phyloP scores from a whole-genome alignment of 1,140 invertebrate species.

The Musca domestica region DNA sequence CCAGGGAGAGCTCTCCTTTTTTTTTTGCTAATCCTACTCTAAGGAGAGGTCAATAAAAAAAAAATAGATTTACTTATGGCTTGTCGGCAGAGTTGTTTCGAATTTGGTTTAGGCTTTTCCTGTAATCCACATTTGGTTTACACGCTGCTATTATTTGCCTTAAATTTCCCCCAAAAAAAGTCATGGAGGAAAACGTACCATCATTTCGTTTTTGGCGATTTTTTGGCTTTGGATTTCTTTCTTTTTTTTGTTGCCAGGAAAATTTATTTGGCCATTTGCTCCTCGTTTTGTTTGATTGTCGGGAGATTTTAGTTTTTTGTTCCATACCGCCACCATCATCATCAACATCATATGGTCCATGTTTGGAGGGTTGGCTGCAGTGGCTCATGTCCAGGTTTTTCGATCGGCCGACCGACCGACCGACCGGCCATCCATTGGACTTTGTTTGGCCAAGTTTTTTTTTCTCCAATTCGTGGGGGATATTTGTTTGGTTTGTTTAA shows the following conservation, averaged over 20 bases:
- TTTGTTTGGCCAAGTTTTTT: too few species aligned
- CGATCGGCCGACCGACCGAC: too few species aligned
- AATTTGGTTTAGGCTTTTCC: not conserved
- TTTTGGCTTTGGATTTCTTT: too few species aligned
- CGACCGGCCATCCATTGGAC: too few species aligned
- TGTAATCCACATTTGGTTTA: slow-evolving; percentile 14
- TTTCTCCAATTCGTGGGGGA: too few species aligned
- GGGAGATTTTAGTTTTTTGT: too few species aligned
- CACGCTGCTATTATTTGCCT: not conserved
- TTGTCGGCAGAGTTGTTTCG: not conserved
- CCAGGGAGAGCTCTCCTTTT: too few species aligned
- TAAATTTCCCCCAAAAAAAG: too few species aligned
- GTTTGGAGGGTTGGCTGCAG: slow-evolving; percentile 13
- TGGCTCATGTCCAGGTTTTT: too few species aligned
- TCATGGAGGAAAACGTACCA: not conserved
- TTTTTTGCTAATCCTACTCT: not conserved
- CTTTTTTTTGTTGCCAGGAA: not conserved
- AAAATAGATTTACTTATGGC: slow-evolving; percentile 20
- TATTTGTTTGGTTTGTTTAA: too few species aligned
- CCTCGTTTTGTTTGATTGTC: not conserved
- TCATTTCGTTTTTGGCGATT: too few species aligned
- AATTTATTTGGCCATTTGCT: slow-evolving; percentile 15
- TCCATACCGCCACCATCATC: not conserved
- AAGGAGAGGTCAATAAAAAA: slow-evolving; percentile 18
- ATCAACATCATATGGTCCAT: slow-evolving; percentile 1